A percentile compares a stretch with the other conserved stretches of the same genome.
Conservation (phyloP, 2,888 invertebrate genomes). For the Laspeyria flexula region DNA sequence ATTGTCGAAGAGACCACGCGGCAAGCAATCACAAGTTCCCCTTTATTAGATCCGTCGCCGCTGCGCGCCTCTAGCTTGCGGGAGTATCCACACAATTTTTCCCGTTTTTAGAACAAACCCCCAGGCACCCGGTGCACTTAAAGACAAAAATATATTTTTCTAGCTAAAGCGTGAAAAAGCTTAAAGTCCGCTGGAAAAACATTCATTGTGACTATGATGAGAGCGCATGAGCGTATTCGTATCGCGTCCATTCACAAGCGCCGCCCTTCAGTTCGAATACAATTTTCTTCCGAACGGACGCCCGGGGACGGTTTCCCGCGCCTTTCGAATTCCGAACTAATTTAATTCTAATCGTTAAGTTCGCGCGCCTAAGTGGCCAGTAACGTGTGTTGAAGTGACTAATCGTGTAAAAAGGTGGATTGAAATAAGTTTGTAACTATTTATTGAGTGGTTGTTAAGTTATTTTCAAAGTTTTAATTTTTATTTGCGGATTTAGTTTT, state of each 20-base stretch:
- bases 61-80: constrained; percentile 13
- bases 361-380: constrained; percentile 50
- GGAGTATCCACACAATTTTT: constrained; percentile 26
- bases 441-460: constrained; percentile 33
- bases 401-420: constrained; percentile 35
- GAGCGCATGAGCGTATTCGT: constrained; percentile 71
- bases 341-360: constrained; percentile 57
- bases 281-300: constrained; percentile 71
- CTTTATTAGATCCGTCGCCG: constrained; percentile 17
- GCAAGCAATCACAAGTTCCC: constrained; percentile 15
- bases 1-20: too few species aligned
- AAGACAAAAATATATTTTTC: constrained; percentile 47
- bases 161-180: constrained; percentile 60
- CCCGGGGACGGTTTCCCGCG: constrained; percentile 66
- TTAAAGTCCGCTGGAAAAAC: constrained; percentile 58
- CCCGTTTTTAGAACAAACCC: constrained; percentile 44
- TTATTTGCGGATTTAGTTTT: constrained; percentile 34
- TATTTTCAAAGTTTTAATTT: constrained; percentile 37
- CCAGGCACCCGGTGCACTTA: constrained; percentile 50
- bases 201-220: constrained; percentile 51
- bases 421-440: constrained; percentile 17
- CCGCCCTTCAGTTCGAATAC: constrained; percentile 75
- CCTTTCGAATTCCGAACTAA: constrained; percentile 68
- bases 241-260: constrained; percentile 66
- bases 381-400: constrained; percentile 47